phyloP scores from a whole-genome alignment of 2,113 vertebrate genomes.

The Gobio gobio region DNA sequence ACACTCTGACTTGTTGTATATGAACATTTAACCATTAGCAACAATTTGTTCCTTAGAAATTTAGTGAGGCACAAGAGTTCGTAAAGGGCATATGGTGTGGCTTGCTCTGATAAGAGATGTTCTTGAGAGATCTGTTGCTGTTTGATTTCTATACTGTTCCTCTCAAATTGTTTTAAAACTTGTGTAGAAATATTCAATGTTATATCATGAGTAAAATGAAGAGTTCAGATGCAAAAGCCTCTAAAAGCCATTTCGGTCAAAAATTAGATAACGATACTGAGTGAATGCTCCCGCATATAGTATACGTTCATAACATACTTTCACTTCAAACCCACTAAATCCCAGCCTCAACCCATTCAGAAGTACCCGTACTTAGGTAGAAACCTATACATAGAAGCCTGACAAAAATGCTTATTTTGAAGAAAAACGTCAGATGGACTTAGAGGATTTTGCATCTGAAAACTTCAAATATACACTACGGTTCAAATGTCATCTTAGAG shows the following conservation, averaged over 20 bases:
- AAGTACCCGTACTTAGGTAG: no score
- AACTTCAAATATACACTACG: not conserved
- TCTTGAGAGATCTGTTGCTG: not conserved
- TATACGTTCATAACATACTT: no score
- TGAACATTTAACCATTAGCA: slow-evolving; percentile 29
- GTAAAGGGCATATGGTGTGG: not conserved
- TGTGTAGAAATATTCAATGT: not conserved
- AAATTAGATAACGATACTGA: no score
- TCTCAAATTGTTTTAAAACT: not conserved
- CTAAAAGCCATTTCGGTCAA: no score
- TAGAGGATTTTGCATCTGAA: no score
- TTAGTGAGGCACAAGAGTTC: not conserved
- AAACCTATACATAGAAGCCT: no score
- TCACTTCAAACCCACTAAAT: no score
- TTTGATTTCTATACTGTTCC: not conserved
- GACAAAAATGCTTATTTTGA: no score
- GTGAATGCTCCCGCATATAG: no score
- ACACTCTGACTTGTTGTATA: slow-evolving; percentile 36
- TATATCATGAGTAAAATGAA: not conserved
- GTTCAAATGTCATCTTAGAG: not conserved
- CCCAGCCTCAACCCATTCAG: no score
- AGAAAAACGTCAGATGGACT: no score
- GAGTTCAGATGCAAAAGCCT: no score
- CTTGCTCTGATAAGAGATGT: slow-evolving; percentile 4
- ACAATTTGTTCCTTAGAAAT: slow-evolving; percentile 22